phyloP scores from a whole-genome alignment of 2,113 vertebrate genomes.

The Prinia subflava region DNA sequence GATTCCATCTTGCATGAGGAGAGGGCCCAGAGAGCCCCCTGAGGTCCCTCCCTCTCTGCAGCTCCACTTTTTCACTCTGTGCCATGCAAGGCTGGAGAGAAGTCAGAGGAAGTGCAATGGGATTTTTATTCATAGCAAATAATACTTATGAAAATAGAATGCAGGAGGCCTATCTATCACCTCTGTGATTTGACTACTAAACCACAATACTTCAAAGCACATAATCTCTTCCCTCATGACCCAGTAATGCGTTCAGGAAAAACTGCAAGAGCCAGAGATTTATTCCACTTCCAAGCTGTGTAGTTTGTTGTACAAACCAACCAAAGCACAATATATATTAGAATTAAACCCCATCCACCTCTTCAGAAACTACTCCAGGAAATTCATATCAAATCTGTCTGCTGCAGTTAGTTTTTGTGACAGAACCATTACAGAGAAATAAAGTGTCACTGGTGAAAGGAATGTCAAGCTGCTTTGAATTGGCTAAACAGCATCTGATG shows the following conservation, averaged over 20 bases:
- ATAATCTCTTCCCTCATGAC: not conserved
- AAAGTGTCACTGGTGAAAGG: conserved; percentile 64
- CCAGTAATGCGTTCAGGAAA: not conserved
- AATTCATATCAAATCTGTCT: conserved; percentile 53
- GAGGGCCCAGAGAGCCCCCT: not conserved
- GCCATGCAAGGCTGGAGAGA: not conserved
- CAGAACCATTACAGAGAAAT: conserved; percentile 57
- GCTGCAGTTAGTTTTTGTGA: conserved; percentile 55
- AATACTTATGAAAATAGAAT: not conserved
- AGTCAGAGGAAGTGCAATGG: not conserved
- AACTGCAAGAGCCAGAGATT: not conserved
- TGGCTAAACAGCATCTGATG: conserved; percentile 65
- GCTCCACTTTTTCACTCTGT: not conserved
- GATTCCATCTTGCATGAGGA: not conserved
- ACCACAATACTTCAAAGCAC: not conserved
- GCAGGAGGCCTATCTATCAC: not conserved
- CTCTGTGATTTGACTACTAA: conserved; percentile 6
- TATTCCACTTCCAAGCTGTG: not conserved
- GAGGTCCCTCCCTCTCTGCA: not conserved
- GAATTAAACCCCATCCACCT: conserved; percentile 49
- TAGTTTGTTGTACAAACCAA: not conserved
- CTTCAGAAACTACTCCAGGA: conserved; percentile 36
- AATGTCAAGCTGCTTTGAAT: conserved; percentile 67
- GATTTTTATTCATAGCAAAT: conserved; percentile 12
- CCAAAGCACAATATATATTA: not conserved